These are phyloP conservation scores for Zeus faber DNA, from an alignment of 2,113 vertebrate species.

Conservation along the genomic window DNA sequence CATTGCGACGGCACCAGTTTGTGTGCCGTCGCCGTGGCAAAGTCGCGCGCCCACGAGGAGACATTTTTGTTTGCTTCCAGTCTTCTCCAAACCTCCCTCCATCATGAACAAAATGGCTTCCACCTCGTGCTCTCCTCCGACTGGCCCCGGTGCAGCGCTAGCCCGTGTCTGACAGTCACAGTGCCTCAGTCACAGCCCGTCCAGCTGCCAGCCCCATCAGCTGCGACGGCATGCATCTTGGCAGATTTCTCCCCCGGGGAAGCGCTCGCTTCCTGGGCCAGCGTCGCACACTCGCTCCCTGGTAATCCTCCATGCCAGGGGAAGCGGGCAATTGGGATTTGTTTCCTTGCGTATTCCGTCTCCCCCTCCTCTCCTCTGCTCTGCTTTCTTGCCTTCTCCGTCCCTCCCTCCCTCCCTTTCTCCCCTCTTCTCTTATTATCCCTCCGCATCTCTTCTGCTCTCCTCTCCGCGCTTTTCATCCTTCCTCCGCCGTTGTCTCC, in stretches of 20 bases:
- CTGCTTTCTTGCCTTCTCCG: not conserved
- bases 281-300: conserved; percentile 44
- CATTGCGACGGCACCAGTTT: too few relatives aligned
- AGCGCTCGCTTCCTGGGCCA: conserved; percentile 51
- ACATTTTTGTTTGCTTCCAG: not conserved
- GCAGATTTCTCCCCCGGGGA: conserved; percentile 44
- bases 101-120: conserved; percentile 1
- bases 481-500: not conserved
- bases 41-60: too few relatives aligned
- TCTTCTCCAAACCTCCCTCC: not conserved
- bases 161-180: conserved; percentile 18
- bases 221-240: conserved; percentile 12
- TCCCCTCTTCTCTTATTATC: not conserved
- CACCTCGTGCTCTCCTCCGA: not conserved
- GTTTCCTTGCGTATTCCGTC: not conserved
- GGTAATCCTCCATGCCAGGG: conserved; percentile 31
- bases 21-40: too few relatives aligned
- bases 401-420: not conserved
- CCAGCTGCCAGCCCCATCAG: conserved; percentile 31
- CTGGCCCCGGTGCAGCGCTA: not conserved
- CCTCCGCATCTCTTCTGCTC: not conserved
- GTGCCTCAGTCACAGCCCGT: conserved; percentile 7
- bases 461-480: conserved; percentile 8
- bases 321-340: conserved; percentile 18
- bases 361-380: not conserved